Evolutionary conservation across 64 coral and sea anemone species (phyloP), one percentile per base, ranked within the genome.

Genomic region (Stichodactyla mertensii): DNA sequence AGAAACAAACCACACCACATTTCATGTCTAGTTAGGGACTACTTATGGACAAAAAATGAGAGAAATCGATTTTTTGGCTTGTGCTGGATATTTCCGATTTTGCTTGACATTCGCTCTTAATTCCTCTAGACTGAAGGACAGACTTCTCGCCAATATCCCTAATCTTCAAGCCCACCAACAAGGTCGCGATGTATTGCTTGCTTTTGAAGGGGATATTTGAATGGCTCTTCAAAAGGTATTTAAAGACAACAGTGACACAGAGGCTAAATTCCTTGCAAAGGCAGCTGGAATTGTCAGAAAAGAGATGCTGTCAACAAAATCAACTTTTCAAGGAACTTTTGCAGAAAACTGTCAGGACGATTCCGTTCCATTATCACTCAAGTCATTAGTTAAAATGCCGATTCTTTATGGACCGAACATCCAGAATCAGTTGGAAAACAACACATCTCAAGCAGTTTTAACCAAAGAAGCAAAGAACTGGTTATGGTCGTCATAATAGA

Each of bases 391-490:
- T 24, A 89, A 71, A 19, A 89, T 89, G n/a, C n/a, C n/a, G 88
- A 83, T 89, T 67, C 70, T 89, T 26, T 89, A 83, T 71, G 88
- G 88, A 55, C 80, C 88, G 18, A 84, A 84, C 66, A 83, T 89
- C 15, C 13, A 89, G 56, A 51, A 52, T 4, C 80, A n/a, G n/a
- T n/a, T 36, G 31, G 31, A 36, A 36, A 36, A 36, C 31, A 36
- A 36, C 31, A 36, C 51, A 7, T 81, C 77, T 88, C 88, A 84
- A 84, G 55, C 79, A 26, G 88, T 45, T 14, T 27, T 66, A 16
- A 83, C 79, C 28, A 89, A 22, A n/a, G 55, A 77, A 71, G 19
- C n/a, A 8, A 71, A 64, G 61, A 10, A 64, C 15, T 27, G 24
- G 13, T 24, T 77, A 86, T 16, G 20, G 45, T 59, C 82, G 86